These are phyloP conservation scores for Amblyteles armatorius DNA, from an alignment of 2,888 invertebrate genomes.

Conservation along the genomic window DNA sequence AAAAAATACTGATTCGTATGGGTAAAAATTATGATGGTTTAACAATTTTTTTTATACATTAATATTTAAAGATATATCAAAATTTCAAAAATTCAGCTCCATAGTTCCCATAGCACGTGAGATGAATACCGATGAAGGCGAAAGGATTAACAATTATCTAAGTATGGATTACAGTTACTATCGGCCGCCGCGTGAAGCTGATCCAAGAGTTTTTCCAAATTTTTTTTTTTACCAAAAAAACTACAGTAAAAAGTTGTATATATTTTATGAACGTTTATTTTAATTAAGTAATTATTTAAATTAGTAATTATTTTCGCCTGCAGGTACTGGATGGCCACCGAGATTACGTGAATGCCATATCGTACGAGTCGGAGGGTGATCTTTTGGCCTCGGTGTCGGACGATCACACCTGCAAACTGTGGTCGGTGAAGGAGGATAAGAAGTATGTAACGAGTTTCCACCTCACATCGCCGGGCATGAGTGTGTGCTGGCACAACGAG, in stretches of 20 bases:
- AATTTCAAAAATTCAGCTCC: too few species aligned
- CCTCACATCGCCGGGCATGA: conserved; percentile 89
- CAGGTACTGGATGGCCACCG: conserved; percentile 88
- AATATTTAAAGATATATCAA: too few species aligned
- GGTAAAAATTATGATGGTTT: too few species aligned
- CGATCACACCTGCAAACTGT: conserved; percentile 90
- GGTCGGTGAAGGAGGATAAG: conserved; percentile 86
- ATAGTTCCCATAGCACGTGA: too few species aligned
- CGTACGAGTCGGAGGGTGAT: conserved; percentile 90
- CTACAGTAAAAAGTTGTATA: not conserved
- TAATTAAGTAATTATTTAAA: too few species aligned
- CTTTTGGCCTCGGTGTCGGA: conserved; percentile 91
- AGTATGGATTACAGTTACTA: not conserved
- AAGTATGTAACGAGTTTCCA: conserved; percentile 87
- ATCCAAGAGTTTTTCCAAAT: not conserved
- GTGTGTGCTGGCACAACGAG: conserved; percentile 89
- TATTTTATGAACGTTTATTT: not conserved
- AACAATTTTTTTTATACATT: too few species aligned
- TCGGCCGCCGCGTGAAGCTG: not conserved
- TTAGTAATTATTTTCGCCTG: too few species aligned
- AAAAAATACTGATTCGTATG: too few species aligned
- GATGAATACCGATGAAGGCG: too few species aligned
- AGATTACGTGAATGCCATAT: conserved; percentile 89
- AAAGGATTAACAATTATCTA: too few species aligned
- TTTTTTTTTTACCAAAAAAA: not conserved